phyloP scores from a whole-genome alignment of 2,113 vertebrate species.

The Oryzias melastigma region DNA sequence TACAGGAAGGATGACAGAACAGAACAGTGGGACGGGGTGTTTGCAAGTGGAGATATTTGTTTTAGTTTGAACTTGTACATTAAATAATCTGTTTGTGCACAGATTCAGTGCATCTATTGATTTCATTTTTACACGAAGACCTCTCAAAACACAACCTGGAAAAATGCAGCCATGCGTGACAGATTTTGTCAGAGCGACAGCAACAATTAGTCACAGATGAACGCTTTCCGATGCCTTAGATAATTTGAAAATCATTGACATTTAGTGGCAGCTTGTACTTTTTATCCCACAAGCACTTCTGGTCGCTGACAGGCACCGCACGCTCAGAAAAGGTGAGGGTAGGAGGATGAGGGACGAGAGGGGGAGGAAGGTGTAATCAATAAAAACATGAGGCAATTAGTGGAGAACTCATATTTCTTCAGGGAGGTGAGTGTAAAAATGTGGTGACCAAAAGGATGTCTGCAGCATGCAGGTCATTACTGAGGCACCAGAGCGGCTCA shows the following conservation, averaged over 20 bases:
- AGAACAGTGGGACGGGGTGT: slow-evolving; percentile 35
- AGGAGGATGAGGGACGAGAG: slow-evolving; percentile 39
- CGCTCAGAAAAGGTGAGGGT: slow-evolving; percentile 25
- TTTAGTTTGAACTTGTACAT: slow-evolving; percentile 22
- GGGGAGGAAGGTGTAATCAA: slow-evolving; percentile 49
- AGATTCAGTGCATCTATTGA: slow-evolving; percentile 19
- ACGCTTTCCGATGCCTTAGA: slow-evolving; percentile 54
- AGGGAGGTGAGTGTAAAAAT: slow-evolving; percentile 49
- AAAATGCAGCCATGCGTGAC: slow-evolving; percentile 12
- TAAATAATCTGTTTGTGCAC: neutral
- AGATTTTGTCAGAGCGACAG: slow-evolving; percentile 11
- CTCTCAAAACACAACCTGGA: slow-evolving; percentile 1
- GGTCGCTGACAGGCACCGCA: slow-evolving; percentile 41
- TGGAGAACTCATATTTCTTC: slow-evolving; percentile 58
- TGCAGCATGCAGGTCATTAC: slow-evolving; percentile 42
- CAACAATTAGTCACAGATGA: slow-evolving; percentile 48
- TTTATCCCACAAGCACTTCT: slow-evolving; percentile 23
- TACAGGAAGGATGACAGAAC: slow-evolving; percentile 48
- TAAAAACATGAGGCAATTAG: slow-evolving; percentile 69
- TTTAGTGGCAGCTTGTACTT: slow-evolving; percentile 28
- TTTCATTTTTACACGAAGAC: slow-evolving; percentile 11
- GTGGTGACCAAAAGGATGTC: slow-evolving; percentile 47
- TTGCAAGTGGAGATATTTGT: slow-evolving; percentile 47
- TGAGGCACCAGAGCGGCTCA: slow-evolving; percentile 30
- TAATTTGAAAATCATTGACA: slow-evolving; percentile 56